Evolutionary conservation across 2,888 invertebrate species (phyloP), one percentile per base, ranked within the genome.

Genomic region (Agonopterix alstromeriana): DNA sequence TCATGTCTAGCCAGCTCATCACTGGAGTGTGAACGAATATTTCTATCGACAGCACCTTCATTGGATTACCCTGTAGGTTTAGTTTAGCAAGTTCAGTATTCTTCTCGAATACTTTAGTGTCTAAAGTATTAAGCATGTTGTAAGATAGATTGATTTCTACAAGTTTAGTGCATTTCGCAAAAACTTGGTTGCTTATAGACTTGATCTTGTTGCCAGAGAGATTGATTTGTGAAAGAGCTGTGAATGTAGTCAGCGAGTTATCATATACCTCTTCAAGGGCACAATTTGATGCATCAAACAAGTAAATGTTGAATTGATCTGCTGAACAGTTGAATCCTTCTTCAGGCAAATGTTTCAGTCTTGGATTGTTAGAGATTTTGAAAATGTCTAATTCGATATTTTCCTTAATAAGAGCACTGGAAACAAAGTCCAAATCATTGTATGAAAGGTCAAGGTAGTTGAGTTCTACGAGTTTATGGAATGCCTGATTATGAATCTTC

Each of bases 201-300:
- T 90, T 90, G 50, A 91, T 90, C 60, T 90, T 90, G 67, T 95
- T 95, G 64, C 90, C 90, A 12, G 94, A 90, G 35, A 95, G 81
- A 67, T 93, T 91, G 44, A 95, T 79, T 1, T 90, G 91, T 2
- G 91, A 90, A 57, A 95, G 71, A 38, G 92, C 92, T 1, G 93
- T 92, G 91, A 95, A 94, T 2, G 93, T 91, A 56, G 91, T 90
- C 67, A 95, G 92, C 0, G 93, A 92, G 55, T 91, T 90, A 55
- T 91, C 90, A 43, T 90, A 89, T 48, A 93, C 81, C 51, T 89
- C 89, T 45, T 90, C 90, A 12, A 95, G 87, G 8, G 92, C 93
- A 67, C 95, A 95, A 67, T 93, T 91, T 3, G 93, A 92, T 12
- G 94, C 92, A 58, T 95, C 95, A 63, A 95, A 92, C 42, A 90